Evolutionary conservation across 2,888 invertebrate species (phyloP).

Genomic region (Allolobophora icterica): DNA sequence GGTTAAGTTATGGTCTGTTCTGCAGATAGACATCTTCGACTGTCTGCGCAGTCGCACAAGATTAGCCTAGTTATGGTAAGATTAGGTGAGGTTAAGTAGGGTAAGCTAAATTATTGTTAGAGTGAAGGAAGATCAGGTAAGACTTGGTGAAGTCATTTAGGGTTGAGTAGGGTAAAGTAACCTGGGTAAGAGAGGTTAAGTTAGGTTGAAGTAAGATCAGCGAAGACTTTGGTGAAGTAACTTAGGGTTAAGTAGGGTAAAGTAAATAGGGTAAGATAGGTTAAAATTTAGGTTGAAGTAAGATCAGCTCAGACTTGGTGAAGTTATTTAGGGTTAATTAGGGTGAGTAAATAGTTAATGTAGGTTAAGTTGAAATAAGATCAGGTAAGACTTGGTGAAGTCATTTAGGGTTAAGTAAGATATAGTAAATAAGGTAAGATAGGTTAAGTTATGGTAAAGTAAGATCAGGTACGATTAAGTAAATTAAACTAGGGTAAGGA

Average conservation of each 20-base stretch:
- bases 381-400: background rate
- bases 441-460: too few relatives aligned
- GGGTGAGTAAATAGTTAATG: background rate
- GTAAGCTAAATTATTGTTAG: background rate
- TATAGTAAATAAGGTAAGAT: background rate
- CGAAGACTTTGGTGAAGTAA: too few relatives aligned
- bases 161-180: background rate
- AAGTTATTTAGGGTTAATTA: too few relatives aligned
- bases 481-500: too few relatives aligned
- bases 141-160: background rate
- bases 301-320: background rate
- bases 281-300: too few relatives aligned
- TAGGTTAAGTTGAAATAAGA: background rate
- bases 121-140: background rate
- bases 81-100: background rate
- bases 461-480: too few relatives aligned
- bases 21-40: constrained; percentile 90
- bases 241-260: too few relatives aligned
- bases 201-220: too few relatives aligned
- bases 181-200: background rate
- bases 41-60: background rate
- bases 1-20: constrained; percentile 71
- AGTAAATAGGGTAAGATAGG: too few relatives aligned
- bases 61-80: background rate
- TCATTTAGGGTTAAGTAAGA: background rate